Evolutionary conservation across 2,888 invertebrate genomes (phyloP), one percentile per base, ranked within the genome.

Genomic region (Polydrusus pterygomalis): DNA sequence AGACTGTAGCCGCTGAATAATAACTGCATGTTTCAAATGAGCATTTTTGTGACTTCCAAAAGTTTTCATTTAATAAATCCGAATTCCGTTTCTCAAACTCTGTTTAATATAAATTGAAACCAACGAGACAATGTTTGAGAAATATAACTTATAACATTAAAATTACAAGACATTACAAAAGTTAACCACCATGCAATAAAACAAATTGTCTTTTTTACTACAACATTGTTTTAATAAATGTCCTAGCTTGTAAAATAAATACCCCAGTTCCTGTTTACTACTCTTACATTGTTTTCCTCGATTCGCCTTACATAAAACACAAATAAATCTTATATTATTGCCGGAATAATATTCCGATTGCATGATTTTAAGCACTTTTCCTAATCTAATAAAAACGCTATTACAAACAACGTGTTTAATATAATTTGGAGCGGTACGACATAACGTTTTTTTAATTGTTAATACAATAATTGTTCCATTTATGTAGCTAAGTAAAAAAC

Each of bases 361-460:
- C 75, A 75, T 75, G 75, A 43, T 51, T 51, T 18, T 34, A 43
- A 54, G 25, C 60, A 62, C 54, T 75, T 65, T 75, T 65, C 65
- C 43, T 75, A 71, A 75, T 75, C 71, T 67, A 75, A 75, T 75
- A 75, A 71, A 75, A 71, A 65, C 15, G 71, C 60, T 68, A 63
- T 67, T 60, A 75, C 68, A 67, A 68, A 75, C 71, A 49, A 47
- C 40, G 54, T 60, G 60, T 70, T 70, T 70, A 13, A 62, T 70
- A 38, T 62, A 62, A 47, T 64, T 49, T 25, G 49, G 49, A 30
- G 30, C 15, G 68, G 49, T 43, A 30, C 43, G 17, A 49, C n/a
- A 18, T 51, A 62, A 25, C 25, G 5, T 25, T 25, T 25, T 25
- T 25, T 25, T 25, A 25, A 25, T 25, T 25, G 2, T n/a, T n/a